A percentile compares a stretch with the other conserved stretches of the same genome.
Conservation (phyloP, 1,140 invertebrate genomes). For the Colletes gigas region DNA sequence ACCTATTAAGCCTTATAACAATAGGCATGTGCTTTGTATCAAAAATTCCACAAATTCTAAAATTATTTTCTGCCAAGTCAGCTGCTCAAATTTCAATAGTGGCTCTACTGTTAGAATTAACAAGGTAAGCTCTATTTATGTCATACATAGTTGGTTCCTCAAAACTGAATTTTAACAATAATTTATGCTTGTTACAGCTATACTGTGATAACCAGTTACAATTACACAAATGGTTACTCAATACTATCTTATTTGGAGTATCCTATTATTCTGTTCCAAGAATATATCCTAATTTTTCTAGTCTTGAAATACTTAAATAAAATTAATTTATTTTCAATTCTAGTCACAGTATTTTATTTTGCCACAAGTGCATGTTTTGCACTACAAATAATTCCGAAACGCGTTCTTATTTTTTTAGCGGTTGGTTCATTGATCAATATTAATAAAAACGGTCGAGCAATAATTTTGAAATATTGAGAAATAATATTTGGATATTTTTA, state of each 20-base stretch:
- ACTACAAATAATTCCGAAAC: slow-evolving; percentile 81
- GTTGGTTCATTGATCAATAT: slow-evolving; percentile 81
- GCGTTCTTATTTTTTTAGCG: slow-evolving; percentile 82
- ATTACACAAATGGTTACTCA: slow-evolving; percentile 86
- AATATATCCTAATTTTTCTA: slow-evolving; percentile 85
- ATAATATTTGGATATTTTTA: neutral
- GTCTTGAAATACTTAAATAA: slow-evolving; percentile 84
- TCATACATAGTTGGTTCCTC: neutral
- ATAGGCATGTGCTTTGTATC: slow-evolving; percentile 86
- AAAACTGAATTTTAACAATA: neutral
- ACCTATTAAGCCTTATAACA: slow-evolving; percentile 84
- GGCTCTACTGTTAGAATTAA: slow-evolving; percentile 85
- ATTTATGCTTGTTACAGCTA: slow-evolving; percentile 82
- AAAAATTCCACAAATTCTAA: slow-evolving; percentile 88
- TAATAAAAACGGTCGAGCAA: too few relatives aligned
- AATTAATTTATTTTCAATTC: slow-evolving; percentile 76
- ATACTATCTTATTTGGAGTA: slow-evolving; percentile 87
- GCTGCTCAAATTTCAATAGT: slow-evolving; percentile 84
- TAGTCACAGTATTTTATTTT: slow-evolving; percentile 80
- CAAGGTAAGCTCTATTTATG: slow-evolving; percentile 80
- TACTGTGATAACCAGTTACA: slow-evolving; percentile 86
- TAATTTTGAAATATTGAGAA: neutral
- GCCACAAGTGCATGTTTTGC: slow-evolving; percentile 79
- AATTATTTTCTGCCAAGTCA: slow-evolving; percentile 82
- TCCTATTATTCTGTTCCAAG: slow-evolving; percentile 86